Percentiles rank a stretch among this genome's conserved stretches.
These are phyloP conservation scores for Musca vetustissima DNA, from an alignment of 1,140 invertebrate genomes.

Conservation along the genomic window DNA sequence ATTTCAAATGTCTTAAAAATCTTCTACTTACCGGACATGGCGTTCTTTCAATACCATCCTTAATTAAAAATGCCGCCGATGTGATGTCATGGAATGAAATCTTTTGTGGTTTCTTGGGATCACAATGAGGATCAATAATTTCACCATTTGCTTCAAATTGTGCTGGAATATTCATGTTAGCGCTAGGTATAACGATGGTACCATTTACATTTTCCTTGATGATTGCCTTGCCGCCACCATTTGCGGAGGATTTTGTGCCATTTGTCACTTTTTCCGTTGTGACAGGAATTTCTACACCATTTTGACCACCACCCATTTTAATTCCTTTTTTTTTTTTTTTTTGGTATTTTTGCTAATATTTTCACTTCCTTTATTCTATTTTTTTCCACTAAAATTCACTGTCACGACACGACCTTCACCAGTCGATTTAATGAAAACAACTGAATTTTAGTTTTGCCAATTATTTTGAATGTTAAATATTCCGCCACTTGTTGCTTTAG, in stretches of 20 bases:
- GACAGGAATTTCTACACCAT: not conserved
- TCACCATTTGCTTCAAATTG: conserved; percentile 31
- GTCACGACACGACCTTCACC: not conserved
- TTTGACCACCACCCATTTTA: conserved; percentile 14
- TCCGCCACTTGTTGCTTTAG: too few species aligned
- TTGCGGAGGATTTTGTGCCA: not conserved
- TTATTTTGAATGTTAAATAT: not conserved
- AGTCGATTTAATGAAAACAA: not conserved
- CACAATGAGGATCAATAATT: conserved; percentile 60
- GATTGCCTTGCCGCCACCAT: not conserved
- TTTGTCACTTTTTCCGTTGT: conserved; percentile 11
- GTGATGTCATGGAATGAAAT: conserved; percentile 87
- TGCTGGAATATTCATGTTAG: not conserved
- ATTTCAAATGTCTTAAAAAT: too few species aligned
- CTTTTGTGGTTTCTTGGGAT: conserved; percentile 72
- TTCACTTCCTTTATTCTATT: conserved; percentile 16
- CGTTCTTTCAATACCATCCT: conserved; percentile 77
- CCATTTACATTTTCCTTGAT: not conserved
- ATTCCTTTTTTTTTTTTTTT: not conserved
- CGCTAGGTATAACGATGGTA: not conserved
- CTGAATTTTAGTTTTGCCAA: not conserved
- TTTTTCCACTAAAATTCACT: not conserved
- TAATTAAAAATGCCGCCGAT: conserved; percentile 85
- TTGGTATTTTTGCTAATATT: too few species aligned
- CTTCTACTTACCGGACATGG: conserved; percentile 75